Percentiles rank a stretch among this genome's conserved stretches.
phyloP scores from a whole-genome alignment of 2,113 vertebrate genomes.

The Apus apus region DNA sequence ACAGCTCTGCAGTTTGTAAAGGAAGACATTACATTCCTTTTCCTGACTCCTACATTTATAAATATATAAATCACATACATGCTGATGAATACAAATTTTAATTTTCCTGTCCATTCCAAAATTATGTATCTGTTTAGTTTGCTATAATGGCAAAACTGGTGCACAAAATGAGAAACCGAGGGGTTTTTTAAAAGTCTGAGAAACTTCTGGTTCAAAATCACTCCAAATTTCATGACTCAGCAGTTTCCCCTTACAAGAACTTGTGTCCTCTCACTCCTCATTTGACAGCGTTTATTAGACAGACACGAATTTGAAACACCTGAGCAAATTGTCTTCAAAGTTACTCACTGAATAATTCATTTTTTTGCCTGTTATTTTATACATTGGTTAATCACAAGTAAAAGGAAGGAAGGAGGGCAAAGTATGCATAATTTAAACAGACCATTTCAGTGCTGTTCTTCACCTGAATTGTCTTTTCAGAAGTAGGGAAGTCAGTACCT shows the following conservation, averaged over 20 bases:
- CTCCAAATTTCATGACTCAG: background rate
- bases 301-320: background rate
- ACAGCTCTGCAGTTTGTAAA: background rate
- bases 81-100: background rate
- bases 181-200: background rate
- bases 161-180: background rate
- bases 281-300: background rate
- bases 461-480: background rate
- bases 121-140: background rate
- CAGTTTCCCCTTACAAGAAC: background rate
- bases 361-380: slow-evolving; percentile 28
- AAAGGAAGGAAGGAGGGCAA: background rate
- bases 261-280: background rate
- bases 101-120: background rate
- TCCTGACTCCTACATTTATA: background rate
- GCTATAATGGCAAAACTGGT: background rate
- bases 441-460: background rate
- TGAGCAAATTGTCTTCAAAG: background rate
- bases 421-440: slow-evolving; percentile 16
- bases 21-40: background rate
- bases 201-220: background rate
- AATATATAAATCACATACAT: background rate
- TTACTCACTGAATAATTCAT: slow-evolving; percentile 36
- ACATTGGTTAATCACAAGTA: background rate
- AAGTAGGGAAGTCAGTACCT: background rate